Percentiles rank a stretch among this genome's conserved stretches.
Evolutionary conservation across 2,113 vertebrate species (phyloP).

Genomic region (Octodon degus): DNA sequence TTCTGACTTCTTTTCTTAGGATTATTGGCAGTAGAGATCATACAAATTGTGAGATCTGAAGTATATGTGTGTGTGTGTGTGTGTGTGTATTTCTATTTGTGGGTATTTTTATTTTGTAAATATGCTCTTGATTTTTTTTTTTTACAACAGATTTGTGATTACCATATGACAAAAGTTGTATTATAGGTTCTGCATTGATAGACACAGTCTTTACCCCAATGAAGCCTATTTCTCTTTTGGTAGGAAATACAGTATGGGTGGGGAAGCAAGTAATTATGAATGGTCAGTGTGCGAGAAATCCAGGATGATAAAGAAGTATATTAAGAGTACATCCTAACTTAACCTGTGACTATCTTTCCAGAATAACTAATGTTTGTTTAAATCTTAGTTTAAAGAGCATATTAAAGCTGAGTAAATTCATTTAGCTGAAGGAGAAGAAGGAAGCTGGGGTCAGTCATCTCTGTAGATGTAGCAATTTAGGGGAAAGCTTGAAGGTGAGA

Average conservation of each 20-base stretch:
- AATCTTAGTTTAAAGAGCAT: neutral
- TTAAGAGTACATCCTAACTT: neutral
- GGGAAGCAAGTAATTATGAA: slow-evolving; percentile 1
- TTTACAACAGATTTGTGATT: neutral
- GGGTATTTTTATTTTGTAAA: slow-evolving; percentile 46
- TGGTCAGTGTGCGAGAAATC: neutral
- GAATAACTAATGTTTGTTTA: neutral
- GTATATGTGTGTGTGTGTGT: neutral
- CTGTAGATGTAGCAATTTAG: neutral
- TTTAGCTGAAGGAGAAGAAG: neutral
- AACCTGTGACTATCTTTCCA: neutral
- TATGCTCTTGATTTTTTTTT: neutral
- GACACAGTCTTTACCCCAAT: neutral
- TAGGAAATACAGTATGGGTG: neutral
- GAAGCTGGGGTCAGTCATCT: neutral
- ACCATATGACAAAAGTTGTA: neutral
- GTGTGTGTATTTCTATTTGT: neutral
- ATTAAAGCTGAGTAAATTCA: slow-evolving; percentile 23
- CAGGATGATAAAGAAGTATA: neutral
- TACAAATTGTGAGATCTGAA: neutral
- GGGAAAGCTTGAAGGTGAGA: neutral
- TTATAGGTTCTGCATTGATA: neutral
- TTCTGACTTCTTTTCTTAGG: neutral
- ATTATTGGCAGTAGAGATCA: neutral
- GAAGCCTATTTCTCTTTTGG: neutral